Evolutionary conservation across 2,113 vertebrate species (phyloP).

Genomic region (Bostrychus sinensis): DNA sequence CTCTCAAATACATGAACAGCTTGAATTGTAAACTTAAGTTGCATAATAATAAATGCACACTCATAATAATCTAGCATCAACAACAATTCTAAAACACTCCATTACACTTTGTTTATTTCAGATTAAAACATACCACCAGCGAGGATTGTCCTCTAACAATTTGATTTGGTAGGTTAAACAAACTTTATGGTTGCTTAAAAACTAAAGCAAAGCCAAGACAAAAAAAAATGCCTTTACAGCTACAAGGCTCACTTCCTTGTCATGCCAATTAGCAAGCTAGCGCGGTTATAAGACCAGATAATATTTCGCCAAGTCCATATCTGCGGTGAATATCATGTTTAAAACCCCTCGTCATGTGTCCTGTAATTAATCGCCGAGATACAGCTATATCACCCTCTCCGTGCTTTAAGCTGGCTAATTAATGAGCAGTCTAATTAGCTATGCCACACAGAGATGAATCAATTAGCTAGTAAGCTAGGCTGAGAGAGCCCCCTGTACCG

Average conservation of each 20-base stretch:
- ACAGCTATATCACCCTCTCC: conserved; percentile 7
- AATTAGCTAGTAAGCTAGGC: conserved; percentile 79
- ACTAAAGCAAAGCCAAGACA: conserved; percentile 16
- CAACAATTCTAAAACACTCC: neutral
- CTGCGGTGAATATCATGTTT: neutral
- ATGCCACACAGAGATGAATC: conserved; percentile 66
- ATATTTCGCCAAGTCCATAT: conserved; percentile 38
- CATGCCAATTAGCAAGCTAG: conserved; percentile 78
- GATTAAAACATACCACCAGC: conserved; percentile 1
- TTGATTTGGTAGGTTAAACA: neutral
- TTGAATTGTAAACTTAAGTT: neutral
- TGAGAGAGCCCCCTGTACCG: conserved; percentile 48
- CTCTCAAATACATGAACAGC: neutral
- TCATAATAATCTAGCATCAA: neutral
- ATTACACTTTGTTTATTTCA: neutral
- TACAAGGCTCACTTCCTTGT: conserved; percentile 67
- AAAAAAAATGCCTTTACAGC: conserved; percentile 63
- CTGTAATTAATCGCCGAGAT: conserved; percentile 24
- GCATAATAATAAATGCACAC: neutral
- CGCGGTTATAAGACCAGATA: conserved; percentile 50
- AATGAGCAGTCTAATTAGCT: conserved; percentile 79
- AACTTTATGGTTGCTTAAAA: conserved; percentile 9
- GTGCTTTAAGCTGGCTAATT: conserved; percentile 67
- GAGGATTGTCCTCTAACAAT: conserved; percentile 1
- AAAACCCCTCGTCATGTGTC: neutral